These are phyloP conservation scores for Zoroaster sp. DNA, from an alignment of 53 echinoderm and acorn worm genomes.

Conservation along the genomic window DNA sequence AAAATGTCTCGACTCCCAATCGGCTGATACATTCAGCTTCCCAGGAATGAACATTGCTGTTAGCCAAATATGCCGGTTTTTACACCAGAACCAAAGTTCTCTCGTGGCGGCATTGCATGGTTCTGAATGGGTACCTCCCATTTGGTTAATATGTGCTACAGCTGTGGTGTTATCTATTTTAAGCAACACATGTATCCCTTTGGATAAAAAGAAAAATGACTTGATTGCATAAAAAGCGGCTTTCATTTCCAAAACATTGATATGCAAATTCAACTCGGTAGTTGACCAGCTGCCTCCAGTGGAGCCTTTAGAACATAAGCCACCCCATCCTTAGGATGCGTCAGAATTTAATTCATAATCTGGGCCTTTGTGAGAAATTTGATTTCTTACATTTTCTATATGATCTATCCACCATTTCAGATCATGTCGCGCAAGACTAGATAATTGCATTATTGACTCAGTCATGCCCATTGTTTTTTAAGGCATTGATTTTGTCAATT, in stretches of 20 bases:
- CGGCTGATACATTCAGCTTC: conserved; percentile 16
- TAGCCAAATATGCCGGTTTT: not conserved
- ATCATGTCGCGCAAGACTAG: not conserved
- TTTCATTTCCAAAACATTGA: not conserved
- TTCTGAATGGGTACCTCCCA: conserved; percentile 22
- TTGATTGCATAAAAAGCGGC: conserved; percentile 1
- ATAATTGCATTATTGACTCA: not conserved
- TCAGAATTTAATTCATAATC: conserved; percentile 3
- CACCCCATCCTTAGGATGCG: conserved; percentile 9
- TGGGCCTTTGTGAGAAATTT: not conserved
- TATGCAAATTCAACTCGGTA: not conserved
- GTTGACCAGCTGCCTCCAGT: conserved; percentile 1
- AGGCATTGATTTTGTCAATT: conserved; percentile 21
- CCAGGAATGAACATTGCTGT: not conserved
- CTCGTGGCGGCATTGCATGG: no score
- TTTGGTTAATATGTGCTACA: conserved; percentile 10
- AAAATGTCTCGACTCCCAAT: conserved; percentile 35
- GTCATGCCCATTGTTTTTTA: conserved; percentile 1
- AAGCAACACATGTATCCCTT: not conserved
- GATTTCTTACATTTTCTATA: not conserved
- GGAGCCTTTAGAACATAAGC: not conserved
- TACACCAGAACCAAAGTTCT: conserved; percentile 5
- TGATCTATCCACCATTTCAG: conserved; percentile 33
- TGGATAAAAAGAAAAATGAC: not conserved
- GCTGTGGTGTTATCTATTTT: conserved; percentile 15